Percentiles rank a stretch among this genome's conserved stretches.
Conservation (phyloP, 2,797 vertebrate genomes). For the Eleutherodactylus coqui region DNA sequence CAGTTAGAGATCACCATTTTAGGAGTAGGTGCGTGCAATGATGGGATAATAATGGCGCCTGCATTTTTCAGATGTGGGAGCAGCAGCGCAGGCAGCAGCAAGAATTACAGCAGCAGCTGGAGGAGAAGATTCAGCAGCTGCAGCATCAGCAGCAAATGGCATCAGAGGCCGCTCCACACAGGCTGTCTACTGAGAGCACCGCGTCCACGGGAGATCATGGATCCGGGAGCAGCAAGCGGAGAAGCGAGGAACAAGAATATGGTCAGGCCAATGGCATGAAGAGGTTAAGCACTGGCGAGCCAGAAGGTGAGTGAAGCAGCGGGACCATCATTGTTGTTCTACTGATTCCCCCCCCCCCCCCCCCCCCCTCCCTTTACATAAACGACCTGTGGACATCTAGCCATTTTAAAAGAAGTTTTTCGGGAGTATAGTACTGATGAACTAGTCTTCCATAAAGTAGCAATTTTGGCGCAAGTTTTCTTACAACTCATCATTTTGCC, state of each 20-base stretch:
- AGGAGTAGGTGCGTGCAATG: neutral
- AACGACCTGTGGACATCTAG: no score
- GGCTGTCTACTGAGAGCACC: neutral
- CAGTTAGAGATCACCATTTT: neutral
- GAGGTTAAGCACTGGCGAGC: constrained; percentile 4
- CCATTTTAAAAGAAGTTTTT: no score
- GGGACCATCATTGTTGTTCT: neutral
- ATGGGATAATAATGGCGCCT: neutral
- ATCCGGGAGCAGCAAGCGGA: neutral
- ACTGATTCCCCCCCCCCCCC: neutral
- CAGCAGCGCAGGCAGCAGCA: constrained; percentile 76
- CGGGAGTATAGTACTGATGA: no score
- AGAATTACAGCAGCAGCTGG: constrained; percentile 75
- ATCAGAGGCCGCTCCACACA: constrained; percentile 15
- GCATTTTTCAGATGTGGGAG: constrained; percentile 68
- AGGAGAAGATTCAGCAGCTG: constrained; percentile 76
- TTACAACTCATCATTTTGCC: no score
- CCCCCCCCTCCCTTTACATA: no score
- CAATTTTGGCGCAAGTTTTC: no score
- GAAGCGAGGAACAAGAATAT: neutral
- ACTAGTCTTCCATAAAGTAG: no score
- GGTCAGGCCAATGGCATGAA: constrained; percentile 37
- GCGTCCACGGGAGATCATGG: neutral
- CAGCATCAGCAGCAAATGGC: constrained; percentile 68
- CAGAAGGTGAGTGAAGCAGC: neutral